A percentile compares a stretch with the other conserved stretches of the same genome.
Evolutionary conservation across 2,797 vertebrate species (phyloP).

Genomic region (Xyrichtys novacula): DNA sequence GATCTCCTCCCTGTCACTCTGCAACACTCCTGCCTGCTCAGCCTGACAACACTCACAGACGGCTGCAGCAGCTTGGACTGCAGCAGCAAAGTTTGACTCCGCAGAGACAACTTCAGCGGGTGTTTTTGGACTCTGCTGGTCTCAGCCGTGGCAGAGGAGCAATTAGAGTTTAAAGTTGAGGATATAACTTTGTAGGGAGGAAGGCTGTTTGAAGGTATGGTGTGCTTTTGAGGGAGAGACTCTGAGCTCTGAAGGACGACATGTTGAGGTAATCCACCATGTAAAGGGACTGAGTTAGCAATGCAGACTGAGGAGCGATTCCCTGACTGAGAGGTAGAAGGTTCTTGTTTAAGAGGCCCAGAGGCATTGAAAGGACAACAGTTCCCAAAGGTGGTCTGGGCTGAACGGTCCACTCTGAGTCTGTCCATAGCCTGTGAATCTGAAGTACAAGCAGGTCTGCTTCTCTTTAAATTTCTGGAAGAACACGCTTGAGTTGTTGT

Average conservation of each 20-base stretch:
- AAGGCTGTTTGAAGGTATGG: too few relatives aligned
- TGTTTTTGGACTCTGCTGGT: not conserved
- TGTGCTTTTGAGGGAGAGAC: not conserved
- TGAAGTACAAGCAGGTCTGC: not conserved
- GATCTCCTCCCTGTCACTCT: not conserved
- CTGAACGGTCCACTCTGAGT: not conserved
- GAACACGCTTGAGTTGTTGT: not conserved
- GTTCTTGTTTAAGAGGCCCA: not conserved
- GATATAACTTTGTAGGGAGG: not conserved
- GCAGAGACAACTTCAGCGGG: slow-evolving; percentile 50
- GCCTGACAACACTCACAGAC: slow-evolving; percentile 68
- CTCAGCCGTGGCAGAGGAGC: not conserved
- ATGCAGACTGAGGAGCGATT: not conserved
- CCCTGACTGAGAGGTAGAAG: not conserved
- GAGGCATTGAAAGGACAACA: not conserved
- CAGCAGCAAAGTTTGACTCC: slow-evolving; percentile 59
- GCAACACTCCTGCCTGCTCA: slow-evolving; percentile 51
- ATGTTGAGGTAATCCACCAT: not conserved
- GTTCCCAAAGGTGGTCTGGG: not conserved
- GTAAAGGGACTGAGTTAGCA: not conserved
- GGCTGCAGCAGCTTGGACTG: slow-evolving; percentile 73
- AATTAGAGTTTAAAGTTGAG: not conserved
- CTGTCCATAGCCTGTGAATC: not conserved
- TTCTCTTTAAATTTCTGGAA: slow-evolving; percentile 33
- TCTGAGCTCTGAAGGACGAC: not conserved